Conservation (phyloP, 1,140 invertebrate genomes). For the Trichonephila clavata region DNA sequence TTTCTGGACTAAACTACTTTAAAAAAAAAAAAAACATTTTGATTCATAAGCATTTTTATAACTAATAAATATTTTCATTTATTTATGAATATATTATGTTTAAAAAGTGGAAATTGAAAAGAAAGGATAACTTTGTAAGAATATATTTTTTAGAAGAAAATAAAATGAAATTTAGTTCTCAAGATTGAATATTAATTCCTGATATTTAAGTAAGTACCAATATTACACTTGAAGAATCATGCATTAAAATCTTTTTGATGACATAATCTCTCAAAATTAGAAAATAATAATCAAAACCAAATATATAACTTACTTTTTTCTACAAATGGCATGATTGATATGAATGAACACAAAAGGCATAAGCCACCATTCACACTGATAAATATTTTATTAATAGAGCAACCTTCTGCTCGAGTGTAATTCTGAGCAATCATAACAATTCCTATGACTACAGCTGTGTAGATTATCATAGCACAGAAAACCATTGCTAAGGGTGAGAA, state of each 20-base stretch:
- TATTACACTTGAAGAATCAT: background rate
- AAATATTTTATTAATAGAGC: slow-evolving; percentile 79
- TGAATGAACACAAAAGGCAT: slow-evolving; percentile 79
- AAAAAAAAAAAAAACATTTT: no score
- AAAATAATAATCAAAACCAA: background rate
- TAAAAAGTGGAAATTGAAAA: no score
- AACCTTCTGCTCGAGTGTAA: slow-evolving; percentile 79
- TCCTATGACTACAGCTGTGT: slow-evolving; percentile 77
- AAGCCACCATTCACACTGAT: slow-evolving; percentile 79
- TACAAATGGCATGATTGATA: slow-evolving; percentile 79
- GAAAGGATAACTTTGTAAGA: no score
- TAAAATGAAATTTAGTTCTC: no score
- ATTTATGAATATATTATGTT: no score
- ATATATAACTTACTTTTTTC: slow-evolving; percentile 80
- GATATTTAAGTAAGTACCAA: background rate
- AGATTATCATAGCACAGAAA: slow-evolving; percentile 78
- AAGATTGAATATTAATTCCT: no score
- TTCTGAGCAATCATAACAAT: slow-evolving; percentile 78
- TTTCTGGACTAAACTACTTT: no score
- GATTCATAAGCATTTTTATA: no score
- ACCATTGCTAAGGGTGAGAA: slow-evolving; percentile 78
- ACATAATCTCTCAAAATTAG: no score
- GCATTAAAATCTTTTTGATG: background rate
- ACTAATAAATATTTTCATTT: no score
- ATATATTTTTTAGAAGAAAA: no score